Percentiles rank a stretch among this genome's conserved stretches.
Evolutionary conservation across 2,113 vertebrate species (phyloP).

Genomic region (Nothobranchius furzeri): DNA sequence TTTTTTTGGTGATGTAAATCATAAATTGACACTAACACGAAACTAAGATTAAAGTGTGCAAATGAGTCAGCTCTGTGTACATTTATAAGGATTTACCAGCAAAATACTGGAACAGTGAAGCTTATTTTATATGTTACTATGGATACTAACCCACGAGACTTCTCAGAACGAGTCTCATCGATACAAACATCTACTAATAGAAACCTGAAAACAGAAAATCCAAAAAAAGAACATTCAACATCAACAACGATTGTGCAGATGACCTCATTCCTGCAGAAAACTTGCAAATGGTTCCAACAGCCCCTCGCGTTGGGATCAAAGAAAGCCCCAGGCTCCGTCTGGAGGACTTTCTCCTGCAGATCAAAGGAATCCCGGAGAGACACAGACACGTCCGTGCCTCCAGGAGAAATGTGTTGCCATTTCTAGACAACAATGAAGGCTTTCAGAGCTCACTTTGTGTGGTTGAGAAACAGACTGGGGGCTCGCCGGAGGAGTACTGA

Average conservation of each 20-base stretch:
- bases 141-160: too few relatives aligned
- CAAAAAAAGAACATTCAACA: background rate
- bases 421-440: conserved; percentile 38
- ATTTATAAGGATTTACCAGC: too few relatives aligned
- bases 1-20: too few relatives aligned
- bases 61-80: too few relatives aligned
- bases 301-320: conserved; percentile 37
- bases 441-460: conserved; percentile 25
- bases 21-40: too few relatives aligned
- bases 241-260: conserved; percentile 5
- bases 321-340: conserved; percentile 27
- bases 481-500: conserved; percentile 17
- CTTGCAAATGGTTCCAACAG: conserved; percentile 4
- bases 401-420: conserved; percentile 30
- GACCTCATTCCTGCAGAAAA: conserved; percentile 28
- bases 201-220: background rate
- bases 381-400: conserved; percentile 1
- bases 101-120: too few relatives aligned
- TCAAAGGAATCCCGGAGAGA: conserved; percentile 49
- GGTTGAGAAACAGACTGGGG: conserved; percentile 17
- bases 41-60: too few relatives aligned
- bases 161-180: background rate
- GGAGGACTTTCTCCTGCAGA: conserved; percentile 21
- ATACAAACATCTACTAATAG: background rate
- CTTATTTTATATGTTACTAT: too few relatives aligned